These are phyloP conservation scores for Sinhomidia bicolor DNA, from an alignment of 2,888 invertebrate species.

Conservation along the genomic window DNA sequence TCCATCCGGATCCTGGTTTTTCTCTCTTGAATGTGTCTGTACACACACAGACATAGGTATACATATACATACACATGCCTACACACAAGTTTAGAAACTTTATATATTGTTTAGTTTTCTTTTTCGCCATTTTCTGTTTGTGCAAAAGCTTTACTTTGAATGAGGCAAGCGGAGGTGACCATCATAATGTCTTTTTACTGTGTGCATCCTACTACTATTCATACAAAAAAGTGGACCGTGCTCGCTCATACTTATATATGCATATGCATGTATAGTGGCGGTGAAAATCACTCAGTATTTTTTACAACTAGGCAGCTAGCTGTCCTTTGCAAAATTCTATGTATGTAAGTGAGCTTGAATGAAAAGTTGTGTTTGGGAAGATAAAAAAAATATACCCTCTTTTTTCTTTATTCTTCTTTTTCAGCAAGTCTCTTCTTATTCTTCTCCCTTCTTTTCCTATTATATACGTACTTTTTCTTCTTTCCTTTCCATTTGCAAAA, in stretches of 20 bases:
- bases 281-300: slow-evolving; percentile 57
- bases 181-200: slow-evolving; percentile 58
- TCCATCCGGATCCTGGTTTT: slow-evolving; percentile 62
- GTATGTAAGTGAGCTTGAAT: slow-evolving; percentile 25
- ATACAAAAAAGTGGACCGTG: slow-evolving; percentile 20
- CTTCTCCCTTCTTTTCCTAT: slow-evolving; percentile 44
- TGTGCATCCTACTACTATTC: not conserved
- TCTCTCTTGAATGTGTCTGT: slow-evolving; percentile 6
- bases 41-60: slow-evolving; percentile 6
- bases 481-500: slow-evolving; percentile 58
- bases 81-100: not conserved
- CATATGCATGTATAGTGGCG: not conserved
- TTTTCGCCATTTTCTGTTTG: slow-evolving; percentile 35
- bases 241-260: too few relatives aligned
- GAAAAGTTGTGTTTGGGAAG: slow-evolving; percentile 65
- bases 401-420: slow-evolving; percentile 31
- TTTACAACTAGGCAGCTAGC: slow-evolving; percentile 51
- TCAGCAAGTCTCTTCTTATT: slow-evolving; percentile 8
- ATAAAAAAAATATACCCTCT: slow-evolving; percentile 65
- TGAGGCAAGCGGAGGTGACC: slow-evolving; percentile 39
- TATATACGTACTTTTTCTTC: slow-evolving; percentile 42
- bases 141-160: slow-evolving; percentile 34
- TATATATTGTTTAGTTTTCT: not conserved
- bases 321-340: slow-evolving; percentile 42
- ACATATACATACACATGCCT: not conserved